These are phyloP conservation scores for Gobio occitaniae DNA, from an alignment of 2,797 vertebrate genomes.

Conservation along the genomic window DNA sequence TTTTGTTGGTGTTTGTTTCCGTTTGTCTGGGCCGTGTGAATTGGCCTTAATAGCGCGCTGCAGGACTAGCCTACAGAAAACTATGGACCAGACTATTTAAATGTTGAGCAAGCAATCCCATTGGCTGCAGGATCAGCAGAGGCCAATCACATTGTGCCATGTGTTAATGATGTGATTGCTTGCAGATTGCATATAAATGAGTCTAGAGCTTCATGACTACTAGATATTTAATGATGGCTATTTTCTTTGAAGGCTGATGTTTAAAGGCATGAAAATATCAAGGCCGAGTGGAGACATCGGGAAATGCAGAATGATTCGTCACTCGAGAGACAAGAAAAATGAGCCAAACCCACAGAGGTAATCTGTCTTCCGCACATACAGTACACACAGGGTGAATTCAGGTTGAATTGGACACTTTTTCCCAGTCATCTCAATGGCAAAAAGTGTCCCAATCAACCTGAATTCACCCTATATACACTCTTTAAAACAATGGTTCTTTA, in stretches of 20 bases:
- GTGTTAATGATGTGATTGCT: neutral
- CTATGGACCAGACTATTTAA: neutral
- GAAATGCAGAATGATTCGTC: slow-evolving; percentile 86
- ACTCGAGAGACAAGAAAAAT: slow-evolving; percentile 79
- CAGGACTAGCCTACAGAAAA: too few relatives aligned
- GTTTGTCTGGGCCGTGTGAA: too few relatives aligned
- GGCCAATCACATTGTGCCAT: neutral
- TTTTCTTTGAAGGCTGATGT: slow-evolving; percentile 71
- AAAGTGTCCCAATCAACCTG: too few relatives aligned
- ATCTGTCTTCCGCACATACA: neutral
- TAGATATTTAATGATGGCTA: neutral
- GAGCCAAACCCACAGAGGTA: slow-evolving; percentile 80
- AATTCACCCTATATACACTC: neutral
- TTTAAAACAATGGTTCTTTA: neutral
- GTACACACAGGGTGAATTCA: neutral
- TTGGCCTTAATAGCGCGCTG: too few relatives aligned
- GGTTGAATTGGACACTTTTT: too few relatives aligned
- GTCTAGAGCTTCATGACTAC: neutral
- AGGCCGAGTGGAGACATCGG: slow-evolving; percentile 80
- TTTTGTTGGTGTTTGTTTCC: too few relatives aligned
- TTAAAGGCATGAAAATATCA: slow-evolving; percentile 84
- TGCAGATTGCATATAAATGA: neutral
- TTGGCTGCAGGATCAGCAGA: neutral
- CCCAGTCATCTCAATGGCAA: too few relatives aligned
- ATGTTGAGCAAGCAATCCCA: neutral